phyloP scores from a whole-genome alignment of 2,797 vertebrate species.

The Pyrocephalus nanus region DNA sequence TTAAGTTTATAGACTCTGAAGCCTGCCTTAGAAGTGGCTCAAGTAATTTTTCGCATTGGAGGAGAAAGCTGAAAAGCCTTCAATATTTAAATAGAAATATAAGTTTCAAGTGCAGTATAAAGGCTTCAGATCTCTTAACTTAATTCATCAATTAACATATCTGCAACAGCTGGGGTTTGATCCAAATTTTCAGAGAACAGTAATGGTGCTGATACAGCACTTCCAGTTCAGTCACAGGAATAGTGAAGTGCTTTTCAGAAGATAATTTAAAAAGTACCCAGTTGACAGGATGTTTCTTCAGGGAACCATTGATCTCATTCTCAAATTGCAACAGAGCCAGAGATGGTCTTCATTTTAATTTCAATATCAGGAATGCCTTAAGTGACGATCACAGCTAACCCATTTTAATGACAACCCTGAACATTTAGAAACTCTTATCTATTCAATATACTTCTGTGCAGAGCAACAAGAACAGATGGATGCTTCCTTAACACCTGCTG shows the following conservation, averaged over 20 bases:
- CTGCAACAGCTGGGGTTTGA: constrained; percentile 59
- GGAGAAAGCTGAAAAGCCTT: constrained; percentile 34
- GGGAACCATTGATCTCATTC: constrained; percentile 51
- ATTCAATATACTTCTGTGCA: constrained; percentile 51
- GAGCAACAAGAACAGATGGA: constrained; percentile 68
- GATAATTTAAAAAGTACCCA: constrained; percentile 51
- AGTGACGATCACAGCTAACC: constrained; percentile 57
- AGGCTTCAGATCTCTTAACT: constrained; percentile 44
- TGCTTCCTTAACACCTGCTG: constrained; percentile 68
- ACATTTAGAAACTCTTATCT: constrained; percentile 54
- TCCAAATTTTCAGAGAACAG: constrained; percentile 49
- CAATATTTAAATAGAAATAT: constrained; percentile 46
- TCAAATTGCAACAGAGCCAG: constrained; percentile 44
- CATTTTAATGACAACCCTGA: constrained; percentile 64
- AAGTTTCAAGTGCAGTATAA: constrained; percentile 21
- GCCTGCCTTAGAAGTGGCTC: not conserved
- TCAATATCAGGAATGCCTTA: constrained; percentile 52
- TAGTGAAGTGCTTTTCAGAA: constrained; percentile 39
- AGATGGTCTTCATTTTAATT: constrained; percentile 64
- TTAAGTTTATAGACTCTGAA: not conserved
- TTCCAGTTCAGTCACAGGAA: constrained; percentile 48
- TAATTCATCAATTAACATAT: constrained; percentile 49
- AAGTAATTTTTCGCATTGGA: not conserved
- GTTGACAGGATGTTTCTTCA: constrained; percentile 63
- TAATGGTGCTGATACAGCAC: constrained; percentile 57